These are phyloP conservation scores for Thelaira solivaga DNA, from an alignment of 2,888 invertebrate species.

Conservation along the genomic window DNA sequence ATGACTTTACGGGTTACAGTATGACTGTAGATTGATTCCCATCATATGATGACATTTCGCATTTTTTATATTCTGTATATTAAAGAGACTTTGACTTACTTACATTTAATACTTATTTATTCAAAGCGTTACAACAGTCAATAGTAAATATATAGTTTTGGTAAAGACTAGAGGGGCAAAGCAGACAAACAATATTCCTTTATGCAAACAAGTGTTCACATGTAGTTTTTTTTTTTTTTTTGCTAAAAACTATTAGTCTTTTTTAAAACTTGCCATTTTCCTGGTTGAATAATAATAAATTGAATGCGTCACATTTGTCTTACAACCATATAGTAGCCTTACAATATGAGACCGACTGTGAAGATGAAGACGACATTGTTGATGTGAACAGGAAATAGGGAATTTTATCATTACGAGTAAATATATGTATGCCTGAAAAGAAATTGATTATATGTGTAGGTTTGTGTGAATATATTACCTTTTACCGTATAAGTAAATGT, in stretches of 20 bases:
- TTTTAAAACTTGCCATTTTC: constrained; percentile 40
- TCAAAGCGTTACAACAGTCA: constrained; percentile 39
- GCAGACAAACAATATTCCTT: constrained; percentile 27
- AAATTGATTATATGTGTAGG: too few relatives aligned
- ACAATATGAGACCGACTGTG: constrained; percentile 23
- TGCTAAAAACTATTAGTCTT: constrained; percentile 33
- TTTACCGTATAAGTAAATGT: constrained; percentile 11
- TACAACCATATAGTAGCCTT: constrained; percentile 37
- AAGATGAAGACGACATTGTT: neutral
- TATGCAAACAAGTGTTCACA: neutral
- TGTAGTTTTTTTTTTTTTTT: neutral
- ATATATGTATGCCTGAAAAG: too few relatives aligned
- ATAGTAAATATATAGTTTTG: neutral
- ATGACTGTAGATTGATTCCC: constrained; percentile 75
- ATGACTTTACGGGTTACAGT: constrained; percentile 75
- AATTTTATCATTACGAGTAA: constrained; percentile 13
- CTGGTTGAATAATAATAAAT: constrained; percentile 56
- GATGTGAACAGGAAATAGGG: neutral
- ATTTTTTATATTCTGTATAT: constrained; percentile 26
- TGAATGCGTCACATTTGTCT: constrained; percentile 58
- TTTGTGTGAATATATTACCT: neutral
- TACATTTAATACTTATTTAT: constrained; percentile 37
- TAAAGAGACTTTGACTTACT: neutral
- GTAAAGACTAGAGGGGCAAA: neutral
- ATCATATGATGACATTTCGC: constrained; percentile 74